These are phyloP conservation scores for Chromis chromis DNA, from an alignment of 2,797 vertebrate genomes.

Conservation along the genomic window DNA sequence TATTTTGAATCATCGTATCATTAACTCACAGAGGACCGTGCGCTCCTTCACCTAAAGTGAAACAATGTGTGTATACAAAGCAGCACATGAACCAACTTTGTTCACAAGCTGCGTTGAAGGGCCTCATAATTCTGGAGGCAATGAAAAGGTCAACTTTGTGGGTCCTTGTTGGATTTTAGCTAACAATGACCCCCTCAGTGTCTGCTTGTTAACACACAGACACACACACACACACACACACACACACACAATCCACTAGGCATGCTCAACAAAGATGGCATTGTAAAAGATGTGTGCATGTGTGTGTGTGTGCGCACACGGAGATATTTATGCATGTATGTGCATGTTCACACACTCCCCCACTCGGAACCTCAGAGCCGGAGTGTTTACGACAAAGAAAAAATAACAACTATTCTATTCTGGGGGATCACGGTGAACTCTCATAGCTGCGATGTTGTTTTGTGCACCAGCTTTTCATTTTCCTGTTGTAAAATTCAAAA, in stretches of 20 bases:
- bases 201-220: conserved; percentile 65
- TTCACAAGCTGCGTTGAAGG: conserved; percentile 18
- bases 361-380: conserved; percentile 31
- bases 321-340: conserved; percentile 40
- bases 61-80: conserved; percentile 22
- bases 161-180: conserved; percentile 58
- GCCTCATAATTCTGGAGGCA: conserved; percentile 62
- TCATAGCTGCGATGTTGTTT: not conserved
- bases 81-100: conserved; percentile 52
- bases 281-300: conserved; percentile 65
- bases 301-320: conserved; percentile 25
- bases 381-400: conserved; percentile 36
- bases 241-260: conserved; percentile 26
- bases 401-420: conserved; percentile 17
- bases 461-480: conserved; percentile 2
- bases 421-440: not conserved
- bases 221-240: conserved; percentile 36
- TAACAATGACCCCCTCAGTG: conserved; percentile 77
- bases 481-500: conserved; percentile 22
- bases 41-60: conserved; percentile 5
- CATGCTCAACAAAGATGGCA: conserved; percentile 72
- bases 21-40: conserved; percentile 5
- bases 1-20: not conserved
- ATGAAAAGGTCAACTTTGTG: conserved; percentile 69
- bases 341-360: conserved; percentile 29